These are phyloP conservation scores for Drosophila tropicalis DNA, from an alignment of 1,140 invertebrate species.

Conservation along the genomic window DNA sequence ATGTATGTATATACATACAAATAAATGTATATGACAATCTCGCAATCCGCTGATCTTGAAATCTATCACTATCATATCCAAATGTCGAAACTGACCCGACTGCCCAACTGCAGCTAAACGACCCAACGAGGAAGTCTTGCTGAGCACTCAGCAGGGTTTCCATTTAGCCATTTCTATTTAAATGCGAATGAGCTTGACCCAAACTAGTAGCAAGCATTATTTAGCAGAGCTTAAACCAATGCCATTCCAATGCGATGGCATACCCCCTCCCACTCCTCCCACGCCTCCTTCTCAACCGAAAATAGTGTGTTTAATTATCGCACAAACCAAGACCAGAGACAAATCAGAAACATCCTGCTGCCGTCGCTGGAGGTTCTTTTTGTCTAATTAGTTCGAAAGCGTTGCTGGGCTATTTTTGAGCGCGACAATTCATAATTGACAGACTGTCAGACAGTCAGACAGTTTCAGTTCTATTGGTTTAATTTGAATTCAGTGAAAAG, in stretches of 20 bases:
- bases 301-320: constrained; percentile 70
- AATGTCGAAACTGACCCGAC: constrained; percentile 1
- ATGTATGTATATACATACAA: too few relatives aligned
- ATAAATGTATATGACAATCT: constrained; percentile 11
- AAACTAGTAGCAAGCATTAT: constrained; percentile 34
- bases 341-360: constrained; percentile 76
- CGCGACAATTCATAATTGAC: constrained; percentile 29
- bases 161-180: constrained; percentile 65
- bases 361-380: constrained; percentile 12
- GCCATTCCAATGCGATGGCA: constrained; percentile 2
- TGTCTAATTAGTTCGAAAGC: constrained; percentile 55
- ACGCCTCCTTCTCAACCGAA: neutral
- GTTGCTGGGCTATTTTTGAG: constrained; percentile 18
- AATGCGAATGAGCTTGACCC: constrained; percentile 77
- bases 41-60: constrained; percentile 40
- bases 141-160: constrained; percentile 58
- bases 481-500: constrained; percentile 17
- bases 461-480: neutral
- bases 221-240: constrained; percentile 13
- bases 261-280: constrained; percentile 14
- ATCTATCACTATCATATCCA: constrained; percentile 22
- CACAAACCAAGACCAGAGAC: constrained; percentile 44
- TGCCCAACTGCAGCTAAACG: constrained; percentile 1
- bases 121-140: constrained; percentile 73
- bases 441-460: constrained; percentile 13